Base-by-base conservation (phyloP, 92 coral and sea anemone species). In the Paragorgia papillata region DNA sequence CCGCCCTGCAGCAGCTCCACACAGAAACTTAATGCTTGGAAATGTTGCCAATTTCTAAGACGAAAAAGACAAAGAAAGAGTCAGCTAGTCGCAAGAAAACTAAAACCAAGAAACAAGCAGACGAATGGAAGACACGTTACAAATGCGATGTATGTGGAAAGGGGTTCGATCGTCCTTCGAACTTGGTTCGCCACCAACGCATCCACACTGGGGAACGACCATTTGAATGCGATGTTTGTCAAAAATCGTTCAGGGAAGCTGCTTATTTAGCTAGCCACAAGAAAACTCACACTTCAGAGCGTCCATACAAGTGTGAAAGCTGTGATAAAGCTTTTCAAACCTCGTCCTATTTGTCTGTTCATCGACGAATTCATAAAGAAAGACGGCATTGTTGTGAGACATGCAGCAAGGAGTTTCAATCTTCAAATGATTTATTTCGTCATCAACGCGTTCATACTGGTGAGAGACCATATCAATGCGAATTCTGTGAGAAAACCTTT, bases 251-350 rank as follows among this genome's bases (percentile, higher is more conserved):
- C 70, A 81, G 75, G 50, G 83, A 84, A 4, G 65, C 81, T 12
- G 75, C 83, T 32, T 69, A 84, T 49, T 24, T 86, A 74, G 55
- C 35, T 6, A 43, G 83, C 29, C 89, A 86, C 64, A 17, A 44
- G 35, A 75, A 74, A 26, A 61, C 67, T 1, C 89, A 86, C 70
- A 58, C 82, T 9, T 66, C 74, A 17, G 86, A 61, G 15, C 83
- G 89, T 9, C 82, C 82, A 13, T 82, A 53, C 58, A 31, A 31
- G 20, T 86, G 89, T 57, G 15, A 59, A 10, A 65, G 43, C 1
- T 86, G 89, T 35, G 62, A 41, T 1, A 86, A 81, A 60, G 79
- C 83, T 14, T 86, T 86, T 57, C 83, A 86, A 58, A 86, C 89
- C 0, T 81, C 89, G 2, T 81, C 79, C 31, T 80, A 76, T 0